phyloP scores from a whole-genome alignment of 2,888 invertebrate species.

The Cheilosia grossa region DNA sequence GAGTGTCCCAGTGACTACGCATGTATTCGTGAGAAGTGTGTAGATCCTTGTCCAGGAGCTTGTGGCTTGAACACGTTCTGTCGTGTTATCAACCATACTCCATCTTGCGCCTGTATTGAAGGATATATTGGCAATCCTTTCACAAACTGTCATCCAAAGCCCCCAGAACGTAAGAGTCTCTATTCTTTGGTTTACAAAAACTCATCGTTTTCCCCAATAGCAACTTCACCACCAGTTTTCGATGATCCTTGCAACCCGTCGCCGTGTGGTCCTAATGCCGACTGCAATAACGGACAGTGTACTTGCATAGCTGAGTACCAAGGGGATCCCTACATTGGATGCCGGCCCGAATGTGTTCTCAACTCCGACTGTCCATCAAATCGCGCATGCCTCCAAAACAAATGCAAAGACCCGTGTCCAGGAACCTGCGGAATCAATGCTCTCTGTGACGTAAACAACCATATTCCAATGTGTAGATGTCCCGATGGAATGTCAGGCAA shows the following conservation, averaged over 20 bases:
- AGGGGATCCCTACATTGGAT: conserved; percentile 89
- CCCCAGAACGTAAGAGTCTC: conserved; percentile 79
- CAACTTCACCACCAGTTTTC: conserved; percentile 76
- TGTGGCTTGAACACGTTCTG: conserved; percentile 88
- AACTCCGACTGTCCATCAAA: conserved; percentile 89
- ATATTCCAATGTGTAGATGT: conserved; percentile 91
- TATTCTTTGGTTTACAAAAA: neutral
- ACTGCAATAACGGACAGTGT: conserved; percentile 88
- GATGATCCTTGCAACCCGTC: conserved; percentile 88
- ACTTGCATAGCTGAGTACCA: conserved; percentile 88
- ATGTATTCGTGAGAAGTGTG: conserved; percentile 89
- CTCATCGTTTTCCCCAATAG: conserved; percentile 53
- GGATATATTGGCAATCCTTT: conserved; percentile 86
- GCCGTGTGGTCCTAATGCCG: conserved; percentile 90
- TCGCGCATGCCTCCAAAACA: conserved; percentile 89
- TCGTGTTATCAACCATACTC: conserved; percentile 87
- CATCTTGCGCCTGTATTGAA: conserved; percentile 87
- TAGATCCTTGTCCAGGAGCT: conserved; percentile 89
- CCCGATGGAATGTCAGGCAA: conserved; percentile 91
- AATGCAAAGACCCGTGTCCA: conserved; percentile 90
- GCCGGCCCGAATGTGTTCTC: conserved; percentile 90
- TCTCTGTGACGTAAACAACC: conserved; percentile 90
- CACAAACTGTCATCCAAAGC: conserved; percentile 82
- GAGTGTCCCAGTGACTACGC: conserved; percentile 89
- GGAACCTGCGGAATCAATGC: conserved; percentile 90